Evolutionary conservation across 2,797 vertebrate genomes (phyloP).

Genomic region (Myotis planiceps): DNA sequence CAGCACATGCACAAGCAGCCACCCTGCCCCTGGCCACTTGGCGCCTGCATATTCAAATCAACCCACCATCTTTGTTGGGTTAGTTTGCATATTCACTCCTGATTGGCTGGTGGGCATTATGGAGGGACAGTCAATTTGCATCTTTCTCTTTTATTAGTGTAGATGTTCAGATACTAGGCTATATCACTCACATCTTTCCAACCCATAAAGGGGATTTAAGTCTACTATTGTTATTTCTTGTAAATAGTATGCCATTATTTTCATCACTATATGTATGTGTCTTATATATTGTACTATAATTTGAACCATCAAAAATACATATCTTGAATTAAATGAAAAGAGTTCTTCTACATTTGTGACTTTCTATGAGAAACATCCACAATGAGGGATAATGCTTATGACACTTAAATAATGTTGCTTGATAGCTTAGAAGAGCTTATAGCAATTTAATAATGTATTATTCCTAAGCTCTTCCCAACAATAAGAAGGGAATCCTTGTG

Average conservation of each 20-base stretch:
- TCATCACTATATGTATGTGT: rapidly evolving
- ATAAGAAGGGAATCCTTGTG: background rate
- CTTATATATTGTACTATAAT: background rate
- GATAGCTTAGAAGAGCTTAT: background rate
- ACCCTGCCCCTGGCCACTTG: too few species aligned
- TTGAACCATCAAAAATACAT: background rate
- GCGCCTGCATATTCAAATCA: too few species aligned
- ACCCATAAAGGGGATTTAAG: background rate
- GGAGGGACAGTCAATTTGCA: too few species aligned
- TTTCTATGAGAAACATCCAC: background rate
- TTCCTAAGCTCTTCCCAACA: background rate
- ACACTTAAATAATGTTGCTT: background rate
- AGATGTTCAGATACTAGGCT: background rate
- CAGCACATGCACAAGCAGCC: too few species aligned
- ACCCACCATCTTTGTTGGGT: too few species aligned
- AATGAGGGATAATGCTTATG: background rate
- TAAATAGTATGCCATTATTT: background rate
- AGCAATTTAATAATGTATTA: background rate
- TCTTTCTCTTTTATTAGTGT: too few species aligned
- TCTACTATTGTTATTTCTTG: background rate
- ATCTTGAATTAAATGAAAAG: background rate
- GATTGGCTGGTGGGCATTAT: too few species aligned
- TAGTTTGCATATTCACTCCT: too few species aligned
- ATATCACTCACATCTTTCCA: background rate
- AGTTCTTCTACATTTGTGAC: background rate